Percentiles rank a stretch among this genome's conserved stretches.
Conservation (phyloP, 2,797 vertebrate genomes). For the Melanogrammus aeglefinus region DNA sequence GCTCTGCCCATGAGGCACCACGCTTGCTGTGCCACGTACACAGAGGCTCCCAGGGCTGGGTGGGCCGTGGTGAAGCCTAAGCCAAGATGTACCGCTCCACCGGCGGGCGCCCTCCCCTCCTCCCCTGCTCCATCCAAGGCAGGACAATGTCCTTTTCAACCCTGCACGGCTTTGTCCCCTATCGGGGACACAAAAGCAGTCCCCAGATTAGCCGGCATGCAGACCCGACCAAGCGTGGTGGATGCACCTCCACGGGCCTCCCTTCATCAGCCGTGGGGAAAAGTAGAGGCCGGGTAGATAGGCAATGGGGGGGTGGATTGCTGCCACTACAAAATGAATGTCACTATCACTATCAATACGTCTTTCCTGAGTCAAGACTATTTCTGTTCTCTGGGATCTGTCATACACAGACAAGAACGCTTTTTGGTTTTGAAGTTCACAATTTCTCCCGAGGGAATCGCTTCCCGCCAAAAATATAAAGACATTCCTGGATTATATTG, state of each 20-base stretch:
- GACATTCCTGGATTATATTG: too few relatives aligned
- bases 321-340: neutral
- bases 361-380: neutral
- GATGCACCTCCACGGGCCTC: conserved; percentile 19
- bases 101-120: conserved; percentile 44
- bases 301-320: conserved; percentile 28
- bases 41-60: conserved; percentile 30
- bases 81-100: conserved; percentile 48
- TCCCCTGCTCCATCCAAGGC: conserved; percentile 34
- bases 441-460: too few relatives aligned
- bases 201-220: conserved; percentile 33
- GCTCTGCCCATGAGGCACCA: conserved; percentile 50
- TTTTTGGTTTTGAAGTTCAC: too few relatives aligned
- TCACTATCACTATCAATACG: too few relatives aligned
- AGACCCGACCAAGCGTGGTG: conserved; percentile 19
- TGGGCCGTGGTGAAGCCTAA: conserved; percentile 50
- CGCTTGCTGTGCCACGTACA: conserved; percentile 46
- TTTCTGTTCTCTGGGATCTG: neutral
- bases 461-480: too few relatives aligned
- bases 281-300: conserved; percentile 24
- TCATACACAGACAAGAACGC: neutral
- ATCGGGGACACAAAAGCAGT: neutral
- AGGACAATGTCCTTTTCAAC: conserved; percentile 3
- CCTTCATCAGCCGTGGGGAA: neutral
- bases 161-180: neutral